Evolutionary conservation across 2,888 invertebrate genomes (phyloP).

Genomic region (Camponotus fellah): DNA sequence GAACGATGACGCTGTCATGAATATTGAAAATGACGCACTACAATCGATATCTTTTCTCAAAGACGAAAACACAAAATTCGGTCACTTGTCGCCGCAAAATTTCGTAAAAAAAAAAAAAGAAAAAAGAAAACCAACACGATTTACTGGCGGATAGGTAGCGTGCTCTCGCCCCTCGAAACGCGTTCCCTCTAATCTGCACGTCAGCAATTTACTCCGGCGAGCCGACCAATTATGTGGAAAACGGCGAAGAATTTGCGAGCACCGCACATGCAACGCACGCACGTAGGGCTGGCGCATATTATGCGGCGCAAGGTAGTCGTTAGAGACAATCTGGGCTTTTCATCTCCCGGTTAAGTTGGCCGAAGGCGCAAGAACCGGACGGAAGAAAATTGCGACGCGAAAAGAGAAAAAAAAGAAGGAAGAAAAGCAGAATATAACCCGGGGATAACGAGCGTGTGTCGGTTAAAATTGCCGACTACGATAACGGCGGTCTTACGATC

Average conservation of each 20-base stretch:
- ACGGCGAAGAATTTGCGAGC: conserved; percentile 75
- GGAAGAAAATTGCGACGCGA: conserved; percentile 42
- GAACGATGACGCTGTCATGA: neutral
- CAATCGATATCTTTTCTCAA: neutral
- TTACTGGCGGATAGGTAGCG: conserved; percentile 11
- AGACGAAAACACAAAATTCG: neutral
- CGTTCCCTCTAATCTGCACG: conserved; percentile 72
- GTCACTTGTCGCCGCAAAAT: conserved; percentile 24
- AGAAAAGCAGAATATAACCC: neutral
- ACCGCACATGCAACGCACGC: conserved; percentile 57
- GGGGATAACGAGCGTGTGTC: conserved; percentile 53
- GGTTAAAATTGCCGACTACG: conserved; percentile 60
- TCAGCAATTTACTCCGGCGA: conserved; percentile 70
- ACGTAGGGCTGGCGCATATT: conserved; percentile 29
- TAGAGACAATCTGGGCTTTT: conserved; percentile 67
- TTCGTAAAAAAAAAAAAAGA: conserved; percentile 19
- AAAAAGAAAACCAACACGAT: conserved; percentile 16
- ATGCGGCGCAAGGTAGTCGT: conserved; percentile 56
- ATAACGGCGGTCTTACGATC: conserved; percentile 46
- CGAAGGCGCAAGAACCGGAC: conserved; percentile 13
- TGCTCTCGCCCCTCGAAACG: conserved; percentile 57
- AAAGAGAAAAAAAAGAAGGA: neutral
- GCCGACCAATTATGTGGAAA: conserved; percentile 76
- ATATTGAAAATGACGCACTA: neutral
- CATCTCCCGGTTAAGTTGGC: conserved; percentile 58